A percentile compares a stretch with the other conserved stretches of the same genome.
phyloP scores from a whole-genome alignment of 2,888 invertebrate genomes.

The Spodoptera littoralis region DNA sequence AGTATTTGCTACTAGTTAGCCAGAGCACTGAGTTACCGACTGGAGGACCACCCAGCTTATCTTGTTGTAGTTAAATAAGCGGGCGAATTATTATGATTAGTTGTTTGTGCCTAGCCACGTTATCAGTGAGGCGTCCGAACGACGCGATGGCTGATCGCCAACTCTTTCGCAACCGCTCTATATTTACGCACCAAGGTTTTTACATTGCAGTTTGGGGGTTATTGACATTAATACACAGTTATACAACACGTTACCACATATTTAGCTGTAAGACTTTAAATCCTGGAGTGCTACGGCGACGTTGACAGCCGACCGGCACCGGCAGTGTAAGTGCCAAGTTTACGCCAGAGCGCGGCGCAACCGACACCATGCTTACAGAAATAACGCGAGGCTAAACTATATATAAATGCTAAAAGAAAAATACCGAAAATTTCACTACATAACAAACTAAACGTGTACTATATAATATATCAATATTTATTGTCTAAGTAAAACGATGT shows the following conservation, averaged over 20 bases:
- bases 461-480: too few species aligned
- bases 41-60: conserved; percentile 16
- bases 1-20: too few species aligned
- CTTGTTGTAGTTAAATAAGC: conserved; percentile 36
- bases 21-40: background rate
- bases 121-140: conserved; percentile 62
- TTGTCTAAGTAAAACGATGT: too few species aligned
- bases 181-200: conserved; percentile 84
- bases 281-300: conserved; percentile 62
- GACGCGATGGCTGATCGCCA: conserved; percentile 80
- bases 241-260: conserved; percentile 78
- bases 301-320: conserved; percentile 65
- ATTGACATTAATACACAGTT: conserved; percentile 83
- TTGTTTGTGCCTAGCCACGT: conserved; percentile 35
- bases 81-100: conserved; percentile 32
- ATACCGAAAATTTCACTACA: conserved; percentile 21
- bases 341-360: conserved; percentile 69
- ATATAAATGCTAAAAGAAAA: conserved; percentile 59
- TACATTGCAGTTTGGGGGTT: conserved; percentile 85
- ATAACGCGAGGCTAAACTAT: conserved; percentile 76
- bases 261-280: conserved; percentile 63
- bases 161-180: conserved; percentile 84
- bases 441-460: conserved; percentile 7
- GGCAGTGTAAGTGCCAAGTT: conserved; percentile 79
- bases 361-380: conserved; percentile 70